A percentile compares a stretch with the other conserved stretches of the same genome.
Evolutionary conservation across 2,797 vertebrate species (phyloP).

Genomic region (Gadopsis marmoratus): DNA sequence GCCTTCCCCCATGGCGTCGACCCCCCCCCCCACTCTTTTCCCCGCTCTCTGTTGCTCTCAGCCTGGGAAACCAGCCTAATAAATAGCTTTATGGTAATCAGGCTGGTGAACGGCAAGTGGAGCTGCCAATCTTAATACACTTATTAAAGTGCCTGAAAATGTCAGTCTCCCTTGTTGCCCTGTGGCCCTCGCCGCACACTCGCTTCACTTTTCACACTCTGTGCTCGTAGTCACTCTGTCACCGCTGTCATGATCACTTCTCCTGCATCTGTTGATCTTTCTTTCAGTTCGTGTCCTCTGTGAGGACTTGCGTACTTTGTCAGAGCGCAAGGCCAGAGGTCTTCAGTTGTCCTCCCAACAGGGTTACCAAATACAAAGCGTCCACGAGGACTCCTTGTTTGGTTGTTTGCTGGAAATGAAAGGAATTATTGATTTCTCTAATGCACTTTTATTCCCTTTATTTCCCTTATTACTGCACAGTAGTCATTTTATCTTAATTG

Average conservation of each 20-base stretch:
- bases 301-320: not conserved
- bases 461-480: no score
- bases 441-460: no score
- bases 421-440: not conserved
- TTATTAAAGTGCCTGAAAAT: conserved; percentile 80
- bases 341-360: not conserved
- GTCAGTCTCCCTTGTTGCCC: conserved; percentile 70
- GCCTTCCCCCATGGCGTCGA: conserved; percentile 29
- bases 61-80: conserved; percentile 88
- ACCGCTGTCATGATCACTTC: conserved; percentile 4
- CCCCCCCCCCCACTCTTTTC: conserved; percentile 39
- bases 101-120: conserved; percentile 66
- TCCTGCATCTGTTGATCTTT: conserved; percentile 15
- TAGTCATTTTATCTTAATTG: no score
- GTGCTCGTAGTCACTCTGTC: not conserved
- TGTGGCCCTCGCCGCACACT: conserved; percentile 22
- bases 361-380: not conserved
- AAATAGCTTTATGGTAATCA: conserved; percentile 94
- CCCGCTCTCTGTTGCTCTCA: conserved; percentile 70
- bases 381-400: not conserved
- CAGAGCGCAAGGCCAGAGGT: not conserved
- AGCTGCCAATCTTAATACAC: conserved; percentile 88
- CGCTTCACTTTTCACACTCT: not conserved
- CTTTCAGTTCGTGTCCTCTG: not conserved
- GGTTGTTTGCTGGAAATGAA: not conserved